A percentile compares a stretch with the other conserved stretches of the same genome.
Conservation (phyloP, 2,888 invertebrate genomes). For the Drosophila sordidula region DNA sequence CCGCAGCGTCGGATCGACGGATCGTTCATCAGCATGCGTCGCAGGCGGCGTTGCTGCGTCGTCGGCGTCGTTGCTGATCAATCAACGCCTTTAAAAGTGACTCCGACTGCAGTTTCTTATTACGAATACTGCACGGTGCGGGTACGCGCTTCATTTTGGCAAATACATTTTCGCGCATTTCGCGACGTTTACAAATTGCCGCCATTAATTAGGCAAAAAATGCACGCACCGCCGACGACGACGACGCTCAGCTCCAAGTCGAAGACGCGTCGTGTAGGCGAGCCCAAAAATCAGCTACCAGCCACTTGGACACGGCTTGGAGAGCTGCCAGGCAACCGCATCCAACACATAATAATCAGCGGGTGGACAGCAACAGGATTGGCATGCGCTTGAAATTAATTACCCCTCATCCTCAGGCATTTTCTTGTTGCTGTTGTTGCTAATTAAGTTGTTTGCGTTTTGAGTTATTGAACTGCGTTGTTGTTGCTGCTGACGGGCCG, state of each 20-base stretch:
- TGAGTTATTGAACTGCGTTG: constrained; percentile 75
- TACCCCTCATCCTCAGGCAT: constrained; percentile 55
- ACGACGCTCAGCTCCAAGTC: constrained; percentile 13
- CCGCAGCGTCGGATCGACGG: constrained; percentile 26
- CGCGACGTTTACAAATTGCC: constrained; percentile 83
- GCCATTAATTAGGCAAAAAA: constrained; percentile 82
- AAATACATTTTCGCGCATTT: constrained; percentile 77
- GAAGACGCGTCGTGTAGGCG: constrained; percentile 60
- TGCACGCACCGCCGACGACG: constrained; percentile 61
- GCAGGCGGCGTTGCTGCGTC: constrained; percentile 51
- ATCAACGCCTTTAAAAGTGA: constrained; percentile 80
- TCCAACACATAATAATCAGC: constrained; percentile 80
- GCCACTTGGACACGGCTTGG: constrained; percentile 11
- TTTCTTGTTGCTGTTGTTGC: constrained; percentile 46
- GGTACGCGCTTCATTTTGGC: constrained; percentile 58
- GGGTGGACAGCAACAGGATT: constrained; percentile 78
- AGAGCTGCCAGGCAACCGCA: constrained; percentile 36
- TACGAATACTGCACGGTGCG: constrained; percentile 49
- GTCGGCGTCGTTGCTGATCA: constrained; percentile 68
- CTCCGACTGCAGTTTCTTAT: constrained; percentile 64
- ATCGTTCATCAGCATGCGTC: constrained; percentile 74
- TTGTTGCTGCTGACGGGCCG: constrained; percentile 20
- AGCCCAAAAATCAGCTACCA: constrained; percentile 72
- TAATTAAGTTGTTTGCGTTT: constrained; percentile 78
- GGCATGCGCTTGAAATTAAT: constrained; percentile 79